Evolutionary conservation across 2,888 invertebrate species (phyloP), one percentile per base, ranked within the genome.

Genomic region (Rhopalosiphum nymphaeae): DNA sequence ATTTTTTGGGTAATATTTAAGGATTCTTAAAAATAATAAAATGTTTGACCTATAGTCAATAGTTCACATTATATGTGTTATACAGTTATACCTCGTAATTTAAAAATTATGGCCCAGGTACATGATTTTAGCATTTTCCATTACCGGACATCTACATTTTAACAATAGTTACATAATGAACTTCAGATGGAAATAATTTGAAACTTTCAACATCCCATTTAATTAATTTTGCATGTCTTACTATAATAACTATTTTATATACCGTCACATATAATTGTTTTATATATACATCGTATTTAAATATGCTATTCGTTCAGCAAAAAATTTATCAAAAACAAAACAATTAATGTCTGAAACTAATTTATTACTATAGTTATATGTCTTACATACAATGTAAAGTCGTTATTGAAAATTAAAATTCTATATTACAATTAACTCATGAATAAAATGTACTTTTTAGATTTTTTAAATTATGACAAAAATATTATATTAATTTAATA

Each of bases 391-490:
- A 86, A 61, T 49, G 10, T 88, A 49, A 42, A 78, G 36, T 53
- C 3, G 10, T 56, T 44, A 11, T 89, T 93, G 13, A 78, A 93
- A 93, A 78, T 93, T 78, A 78, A 93, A 78, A 44, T 92, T 67
- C 88, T 78, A 89, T 93, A 78, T 93, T 93, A 93, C 29, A 92
- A 92, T 92, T 67, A 92, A 25, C 26, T 36, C 53, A 67, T 88
- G 53, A 88, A 88, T 88, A 44, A 78, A 93, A 53, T 89, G 53
- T 78, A 84, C 26, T 84, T 91, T 29, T 85, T n/a, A 2, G 21
- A 36, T 91, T 53, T 90, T 57, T n/a, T 42, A 29, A 49, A 91
- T 86, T n/a, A 49, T 61, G 49, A 92, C 46, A 92, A 87, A 56
- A 46, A 91, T 78, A 53, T 88, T 42, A 78, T 11, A 78, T 78